Evolutionary conservation across 30 jellyfish, hydroid and myxozoan genomes (phyloP).

Genomic region (Haliclystus octoradiatus): DNA sequence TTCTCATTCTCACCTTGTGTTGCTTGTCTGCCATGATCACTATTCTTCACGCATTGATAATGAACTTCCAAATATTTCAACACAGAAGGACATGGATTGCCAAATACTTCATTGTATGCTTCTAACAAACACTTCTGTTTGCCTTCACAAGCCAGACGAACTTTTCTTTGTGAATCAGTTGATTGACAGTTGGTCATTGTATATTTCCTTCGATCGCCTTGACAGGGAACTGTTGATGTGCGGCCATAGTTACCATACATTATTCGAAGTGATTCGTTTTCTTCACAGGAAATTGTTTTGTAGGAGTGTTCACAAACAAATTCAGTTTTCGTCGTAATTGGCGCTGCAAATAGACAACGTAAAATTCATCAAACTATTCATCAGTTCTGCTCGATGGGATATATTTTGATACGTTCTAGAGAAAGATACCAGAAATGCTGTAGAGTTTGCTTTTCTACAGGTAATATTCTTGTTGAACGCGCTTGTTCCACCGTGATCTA

Average conservation of each 20-base stretch:
- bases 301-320: not conserved
- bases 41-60: conserved; percentile 23
- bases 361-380: no score
- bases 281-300: not conserved
- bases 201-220: not conserved
- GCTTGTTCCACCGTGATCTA: no score
- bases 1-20: not conserved
- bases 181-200: not conserved
- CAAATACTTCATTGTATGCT: conserved; percentile 41
- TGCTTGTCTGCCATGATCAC: not conserved
- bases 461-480: no score
- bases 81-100: conserved; percentile 56
- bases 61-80: conserved; percentile 35
- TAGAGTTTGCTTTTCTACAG: no score
- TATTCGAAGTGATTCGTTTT: no score
- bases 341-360: no score
- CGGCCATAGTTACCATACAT: not conserved
- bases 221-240: not conserved
- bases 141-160: conserved; percentile 26
- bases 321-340: not conserved
- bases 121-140: conserved; percentile 19
- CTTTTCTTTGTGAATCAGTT: not conserved
- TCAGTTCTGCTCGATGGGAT: no score
- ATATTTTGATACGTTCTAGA: no score
- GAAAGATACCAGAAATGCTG: no score